Evolutionary conservation across 53 echinoderm and acorn worm genomes (phyloP), one percentile per base, ranked within the genome.

Genomic region (Temnopleurus reevesii): DNA sequence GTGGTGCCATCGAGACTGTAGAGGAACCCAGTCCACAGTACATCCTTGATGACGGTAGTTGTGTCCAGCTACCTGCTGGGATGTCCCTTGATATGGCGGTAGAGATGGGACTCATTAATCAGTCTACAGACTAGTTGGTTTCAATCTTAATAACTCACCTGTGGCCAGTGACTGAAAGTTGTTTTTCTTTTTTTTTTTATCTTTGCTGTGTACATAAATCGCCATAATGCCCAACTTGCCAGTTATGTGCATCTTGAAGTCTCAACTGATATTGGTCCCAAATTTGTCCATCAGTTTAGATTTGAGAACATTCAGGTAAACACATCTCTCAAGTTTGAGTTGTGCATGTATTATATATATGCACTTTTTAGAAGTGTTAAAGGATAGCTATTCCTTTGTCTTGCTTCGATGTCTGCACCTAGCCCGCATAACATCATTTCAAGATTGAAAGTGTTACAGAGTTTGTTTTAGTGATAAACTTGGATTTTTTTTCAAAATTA

Each of bases 11-110:
- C 12, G 86, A 86, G 57, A 61, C 60, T 1, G 88, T 53, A 12
- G 88, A 87, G 54, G 47, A 90, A 86, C 4, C 91, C 85, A 23
- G 60, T 26, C 88, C 88, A 1, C 88, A 87, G 88, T 87, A 66
- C 41, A 51, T 87, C 55, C 71, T 87, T 19, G 88, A 87, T 12
- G 88, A 87, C 63, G 88, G 88, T 21, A 66, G 66, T 51, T 87
- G 88, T 15, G 66, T 87, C 31, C 88, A 87, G 76, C 45, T 87
- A 29, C 88, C 88, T 12, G 53, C 65, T 5, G 88, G 88, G 53
- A 66, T 87, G 88, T 66, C 88, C 31, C 66, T 87, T 30, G 88
- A 87, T 45, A 87, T 71, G 66, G 88, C 88, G 1, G 88, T 87
- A 2, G 88, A 87, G 71, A 87, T 87, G 88, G 88, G 88, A 19